A percentile compares a stretch with the other conserved stretches of the same genome.
phyloP scores from a whole-genome alignment of 2,797 vertebrate species.

The Halcyon chelicuti region DNA sequence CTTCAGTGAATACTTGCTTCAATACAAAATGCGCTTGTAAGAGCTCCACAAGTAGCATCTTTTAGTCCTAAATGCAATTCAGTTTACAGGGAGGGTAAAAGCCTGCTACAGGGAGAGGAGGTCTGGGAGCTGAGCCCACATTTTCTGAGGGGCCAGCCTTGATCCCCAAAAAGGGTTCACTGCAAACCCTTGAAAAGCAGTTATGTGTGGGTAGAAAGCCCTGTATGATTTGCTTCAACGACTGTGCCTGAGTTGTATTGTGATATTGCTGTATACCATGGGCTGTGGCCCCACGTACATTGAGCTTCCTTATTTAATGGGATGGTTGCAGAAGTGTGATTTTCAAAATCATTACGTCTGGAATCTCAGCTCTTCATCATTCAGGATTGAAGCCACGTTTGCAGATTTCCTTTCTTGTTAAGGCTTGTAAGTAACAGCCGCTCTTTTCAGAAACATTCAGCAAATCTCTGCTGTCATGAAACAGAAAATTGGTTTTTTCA shows the following conservation, averaged over 20 bases:
- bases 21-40: neutral
- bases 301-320: neutral
- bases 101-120: neutral
- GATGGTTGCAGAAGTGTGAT: neutral
- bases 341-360: neutral
- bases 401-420: neutral
- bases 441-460: neutral
- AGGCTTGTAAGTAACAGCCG: neutral
- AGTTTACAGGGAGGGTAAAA: neutral
- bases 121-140: neutral
- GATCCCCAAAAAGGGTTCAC: neutral
- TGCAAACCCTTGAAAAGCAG: neutral
- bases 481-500: neutral
- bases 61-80: neutral
- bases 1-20: neutral
- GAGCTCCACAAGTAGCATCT: neutral
- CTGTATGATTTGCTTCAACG: neutral
- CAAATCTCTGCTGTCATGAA: neutral
- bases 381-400: neutral
- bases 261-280: neutral
- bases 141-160: neutral
- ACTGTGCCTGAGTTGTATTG: neutral
- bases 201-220: neutral
- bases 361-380: neutral
- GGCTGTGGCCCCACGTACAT: neutral